Base-by-base conservation (phyloP, 2,797 vertebrate genomes). In the Clarias fuscus region DNA sequence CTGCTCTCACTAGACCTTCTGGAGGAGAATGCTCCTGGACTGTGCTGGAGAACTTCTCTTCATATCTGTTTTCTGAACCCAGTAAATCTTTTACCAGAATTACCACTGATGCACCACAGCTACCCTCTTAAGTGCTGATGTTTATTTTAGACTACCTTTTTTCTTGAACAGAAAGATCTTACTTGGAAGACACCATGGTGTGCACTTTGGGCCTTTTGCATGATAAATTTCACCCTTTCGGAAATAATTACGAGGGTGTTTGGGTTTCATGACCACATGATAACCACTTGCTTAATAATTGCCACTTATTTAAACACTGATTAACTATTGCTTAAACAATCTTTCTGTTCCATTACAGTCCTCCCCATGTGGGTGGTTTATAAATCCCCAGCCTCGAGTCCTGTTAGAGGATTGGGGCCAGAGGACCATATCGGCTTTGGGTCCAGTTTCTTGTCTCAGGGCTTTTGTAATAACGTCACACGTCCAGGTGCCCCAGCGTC, bases 381-480 rank as follows among this genome's bases (percentile, higher is more conserved):
- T 72, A 65, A 48, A 33, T 15, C 56, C 58, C 59, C 58, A 80
- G 84, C 62, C 40, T n/a, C 22, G 48, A 33, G 68, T 30, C 56
- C 40, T 24, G 62, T 24, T n/a, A 14, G 59, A 86, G 43, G 61
- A 43, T 76, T 18, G 58, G 58, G 70, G 76, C 27, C 62, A 83
- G 7, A 40, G 6, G 7, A 40, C 14, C 13, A 62, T 37, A 2
- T 65, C 6, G 22, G 24, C 62, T 84, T 43, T 33, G 24, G 33
- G 77, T 67, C 77, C 61, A 81, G 10, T 58, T 37, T 73, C 56
- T 84, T 27, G 61, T 84, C 86, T 85, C 86, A 83, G 83, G 83
- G 86, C 48, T 85, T 61, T 56, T 85, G 70, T 27, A 67, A 20
- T 24, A 65, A 33, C 37, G 33, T 59, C 22, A 24, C 65, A 33